Percentiles rank a stretch among this genome's conserved stretches.
Conservation (phyloP, 2,113 vertebrate genomes). For the Lepidothrix coronata region DNA sequence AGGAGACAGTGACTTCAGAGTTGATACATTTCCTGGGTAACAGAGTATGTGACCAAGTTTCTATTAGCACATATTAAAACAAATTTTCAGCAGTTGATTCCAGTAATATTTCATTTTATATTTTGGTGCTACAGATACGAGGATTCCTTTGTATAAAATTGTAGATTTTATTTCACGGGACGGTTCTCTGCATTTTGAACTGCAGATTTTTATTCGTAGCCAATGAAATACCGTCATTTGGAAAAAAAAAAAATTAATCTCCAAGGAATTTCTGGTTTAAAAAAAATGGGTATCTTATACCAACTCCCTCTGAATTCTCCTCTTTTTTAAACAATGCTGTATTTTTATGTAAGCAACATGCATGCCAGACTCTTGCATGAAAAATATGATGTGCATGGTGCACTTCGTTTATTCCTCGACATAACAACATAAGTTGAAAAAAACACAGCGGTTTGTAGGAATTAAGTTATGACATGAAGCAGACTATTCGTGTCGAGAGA, state of each 20-base stretch:
- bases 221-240: background rate
- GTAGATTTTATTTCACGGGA: background rate
- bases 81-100: background rate
- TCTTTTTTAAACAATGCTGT: constrained; percentile 19
- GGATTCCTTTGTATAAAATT: background rate
- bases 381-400: constrained; percentile 14
- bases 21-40: background rate
- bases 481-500: constrained; percentile 45
- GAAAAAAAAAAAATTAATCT: background rate
- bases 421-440: constrained; percentile 30
- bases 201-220: background rate
- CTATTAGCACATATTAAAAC: background rate
- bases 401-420: constrained; percentile 51
- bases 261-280: background rate
- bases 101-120: background rate
- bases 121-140: background rate
- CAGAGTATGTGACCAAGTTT: background rate
- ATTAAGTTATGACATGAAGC: constrained; percentile 49
- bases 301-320: background rate
- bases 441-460: constrained; percentile 40
- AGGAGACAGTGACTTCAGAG: background rate
- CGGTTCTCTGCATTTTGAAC: background rate
- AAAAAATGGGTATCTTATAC: background rate
- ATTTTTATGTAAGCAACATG: constrained; percentile 25
- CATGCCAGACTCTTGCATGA: constrained; percentile 21